These are phyloP conservation scores for Thera obeliscata DNA, from an alignment of 2,888 invertebrate genomes.

Conservation along the genomic window DNA sequence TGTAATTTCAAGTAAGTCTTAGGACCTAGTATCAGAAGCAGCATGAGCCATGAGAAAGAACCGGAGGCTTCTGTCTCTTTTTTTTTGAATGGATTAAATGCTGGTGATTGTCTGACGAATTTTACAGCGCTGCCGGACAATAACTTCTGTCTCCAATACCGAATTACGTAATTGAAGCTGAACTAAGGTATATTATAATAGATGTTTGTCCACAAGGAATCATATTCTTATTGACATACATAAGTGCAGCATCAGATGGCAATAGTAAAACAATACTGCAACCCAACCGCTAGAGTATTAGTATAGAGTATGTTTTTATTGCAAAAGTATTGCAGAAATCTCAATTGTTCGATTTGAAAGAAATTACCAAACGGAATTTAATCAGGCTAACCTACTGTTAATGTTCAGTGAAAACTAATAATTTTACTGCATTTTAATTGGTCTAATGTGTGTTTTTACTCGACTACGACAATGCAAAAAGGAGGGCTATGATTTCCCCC, in stretches of 20 bases:
- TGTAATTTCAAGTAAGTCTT: neutral
- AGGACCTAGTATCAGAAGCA: neutral
- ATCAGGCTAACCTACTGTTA: neutral
- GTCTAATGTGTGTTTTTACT: too few species aligned
- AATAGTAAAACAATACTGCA: constrained; percentile 19
- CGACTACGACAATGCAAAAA: too few species aligned
- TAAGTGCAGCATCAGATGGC: constrained; percentile 12
- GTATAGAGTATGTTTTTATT: neutral
- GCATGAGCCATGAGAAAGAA: neutral
- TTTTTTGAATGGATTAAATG: too few species aligned
- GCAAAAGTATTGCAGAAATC: neutral
- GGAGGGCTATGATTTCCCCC: too few species aligned
- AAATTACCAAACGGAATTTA: neutral
- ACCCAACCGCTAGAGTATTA: constrained; percentile 3
- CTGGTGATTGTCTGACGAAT: too few species aligned
- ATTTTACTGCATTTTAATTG: too few species aligned
- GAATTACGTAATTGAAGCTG: constrained; percentile 6
- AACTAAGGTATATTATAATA: constrained; percentile 14
- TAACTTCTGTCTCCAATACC: too few species aligned
- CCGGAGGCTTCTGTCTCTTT: neutral
- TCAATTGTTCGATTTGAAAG: neutral
- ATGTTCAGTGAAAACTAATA: neutral
- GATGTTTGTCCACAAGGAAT: constrained; percentile 18
- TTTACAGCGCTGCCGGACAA: too few species aligned
- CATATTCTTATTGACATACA: constrained; percentile 13